These are phyloP conservation scores for Acrocephalus kingi DNA, from an alignment of 2,113 vertebrate species.

Conservation along the genomic window DNA sequence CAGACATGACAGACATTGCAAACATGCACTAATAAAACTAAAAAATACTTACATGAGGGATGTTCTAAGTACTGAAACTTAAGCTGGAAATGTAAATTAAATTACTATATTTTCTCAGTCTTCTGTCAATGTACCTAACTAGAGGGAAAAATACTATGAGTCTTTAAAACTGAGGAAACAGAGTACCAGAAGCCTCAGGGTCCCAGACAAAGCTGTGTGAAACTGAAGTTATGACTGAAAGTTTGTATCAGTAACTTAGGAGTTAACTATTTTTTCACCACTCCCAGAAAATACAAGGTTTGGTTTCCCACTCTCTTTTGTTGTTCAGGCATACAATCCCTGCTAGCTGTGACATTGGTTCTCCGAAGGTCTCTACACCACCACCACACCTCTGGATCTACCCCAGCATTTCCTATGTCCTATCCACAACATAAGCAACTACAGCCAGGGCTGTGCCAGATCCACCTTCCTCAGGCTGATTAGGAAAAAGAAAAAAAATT, in stretches of 20 bases:
- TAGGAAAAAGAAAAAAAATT: neutral
- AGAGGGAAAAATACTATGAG: neutral
- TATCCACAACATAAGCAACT: neutral
- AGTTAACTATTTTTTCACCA: neutral
- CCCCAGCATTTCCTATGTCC: neutral
- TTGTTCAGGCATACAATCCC: neutral
- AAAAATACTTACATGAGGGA: neutral
- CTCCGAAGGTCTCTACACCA: neutral
- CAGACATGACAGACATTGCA: neutral
- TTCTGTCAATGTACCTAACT: neutral
- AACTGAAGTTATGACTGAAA: neutral
- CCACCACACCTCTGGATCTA: neutral
- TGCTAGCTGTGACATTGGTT: neutral
- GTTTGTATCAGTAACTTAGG: neutral
- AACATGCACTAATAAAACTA: neutral
- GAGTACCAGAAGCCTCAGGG: neutral
- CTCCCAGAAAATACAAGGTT: neutral
- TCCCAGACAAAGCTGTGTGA: neutral
- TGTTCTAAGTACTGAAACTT: neutral
- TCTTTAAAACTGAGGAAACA: neutral
- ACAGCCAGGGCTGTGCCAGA: neutral
- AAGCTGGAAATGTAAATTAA: neutral
- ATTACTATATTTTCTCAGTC: neutral
- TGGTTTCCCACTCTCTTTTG: neutral
- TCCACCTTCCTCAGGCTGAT: neutral